phyloP scores from a whole-genome alignment of 2,888 invertebrate species.

The Eurois occulta region DNA sequence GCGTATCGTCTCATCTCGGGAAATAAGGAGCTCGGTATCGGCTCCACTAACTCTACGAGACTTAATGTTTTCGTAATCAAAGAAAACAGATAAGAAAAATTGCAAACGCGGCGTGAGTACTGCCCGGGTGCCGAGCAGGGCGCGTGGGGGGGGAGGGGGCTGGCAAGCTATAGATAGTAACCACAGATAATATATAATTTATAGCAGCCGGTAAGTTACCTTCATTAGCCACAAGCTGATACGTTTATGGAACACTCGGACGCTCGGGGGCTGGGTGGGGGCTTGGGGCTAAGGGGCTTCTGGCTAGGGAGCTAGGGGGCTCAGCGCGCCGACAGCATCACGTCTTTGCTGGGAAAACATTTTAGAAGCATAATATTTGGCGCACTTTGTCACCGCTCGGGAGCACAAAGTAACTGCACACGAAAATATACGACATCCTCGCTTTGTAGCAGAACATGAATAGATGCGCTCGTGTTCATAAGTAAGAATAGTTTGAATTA shows the following conservation, averaged over 20 bases:
- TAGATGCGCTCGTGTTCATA: background rate
- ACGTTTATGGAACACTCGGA: constrained; percentile 11
- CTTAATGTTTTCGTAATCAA: constrained; percentile 42
- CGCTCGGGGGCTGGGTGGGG: background rate
- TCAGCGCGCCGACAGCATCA: background rate
- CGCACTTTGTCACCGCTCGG: constrained; percentile 26
- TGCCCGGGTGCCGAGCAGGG: background rate
- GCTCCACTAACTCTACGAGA: constrained; percentile 7
- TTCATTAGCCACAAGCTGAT: constrained; percentile 26
- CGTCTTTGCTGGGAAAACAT: background rate
- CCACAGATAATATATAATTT: constrained; percentile 38
- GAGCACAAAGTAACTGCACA: constrained; percentile 12
- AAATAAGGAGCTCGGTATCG: constrained; percentile 15
- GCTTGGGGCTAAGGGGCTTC: too few species aligned
- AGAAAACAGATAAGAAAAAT: constrained; percentile 36
- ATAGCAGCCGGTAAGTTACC: constrained; percentile 24
- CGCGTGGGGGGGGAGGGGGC: background rate
- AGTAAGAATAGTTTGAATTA: background rate
- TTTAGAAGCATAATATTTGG: constrained; percentile 30
- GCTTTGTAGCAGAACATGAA: constrained; percentile 8
- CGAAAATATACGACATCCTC: constrained; percentile 6
- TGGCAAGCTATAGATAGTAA: constrained; percentile 8
- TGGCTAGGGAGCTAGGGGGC: background rate
- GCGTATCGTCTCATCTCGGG: constrained; percentile 20
- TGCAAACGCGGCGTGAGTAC: background rate